Evolutionary conservation across 2,888 invertebrate genomes (phyloP).

Genomic region (Serrognathus titanus): DNA sequence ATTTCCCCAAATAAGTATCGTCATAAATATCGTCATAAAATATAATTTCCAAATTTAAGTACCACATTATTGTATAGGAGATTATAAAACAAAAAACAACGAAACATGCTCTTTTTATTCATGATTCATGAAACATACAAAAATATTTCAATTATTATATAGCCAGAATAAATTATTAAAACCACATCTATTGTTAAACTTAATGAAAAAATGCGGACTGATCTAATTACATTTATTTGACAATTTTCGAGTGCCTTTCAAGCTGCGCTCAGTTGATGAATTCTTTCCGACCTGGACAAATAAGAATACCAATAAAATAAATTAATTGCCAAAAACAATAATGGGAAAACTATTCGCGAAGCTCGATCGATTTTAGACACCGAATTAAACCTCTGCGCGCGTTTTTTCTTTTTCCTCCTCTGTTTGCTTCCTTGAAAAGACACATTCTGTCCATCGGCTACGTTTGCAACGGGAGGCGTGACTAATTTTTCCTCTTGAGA

Average conservation of each 20-base stretch:
- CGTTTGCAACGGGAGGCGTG: constrained; percentile 24
- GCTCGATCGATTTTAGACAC: constrained; percentile 78
- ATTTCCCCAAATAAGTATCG: too few relatives aligned
- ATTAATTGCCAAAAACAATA: constrained; percentile 72
- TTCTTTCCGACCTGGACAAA: constrained; percentile 60
- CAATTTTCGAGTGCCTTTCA: constrained; percentile 1
- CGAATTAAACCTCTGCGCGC: constrained; percentile 68
- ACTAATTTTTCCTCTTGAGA: constrained; percentile 20
- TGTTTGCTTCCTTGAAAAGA: constrained; percentile 29
- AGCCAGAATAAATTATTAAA: not conserved
- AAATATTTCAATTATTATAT: too few relatives aligned
- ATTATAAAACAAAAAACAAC: too few relatives aligned
- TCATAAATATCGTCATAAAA: too few relatives aligned
- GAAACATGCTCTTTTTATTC: too few relatives aligned
- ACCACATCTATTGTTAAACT: not conserved
- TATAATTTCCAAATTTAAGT: too few relatives aligned
- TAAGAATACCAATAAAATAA: constrained; percentile 77
- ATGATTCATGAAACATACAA: too few relatives aligned
- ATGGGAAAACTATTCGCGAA: constrained; percentile 71
- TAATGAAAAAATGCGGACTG: not conserved
- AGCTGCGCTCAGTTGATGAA: constrained; percentile 40
- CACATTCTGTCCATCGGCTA: constrained; percentile 31
- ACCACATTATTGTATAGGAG: too few relatives aligned
- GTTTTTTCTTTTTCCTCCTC: constrained; percentile 43
- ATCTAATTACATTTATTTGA: not conserved